Evolutionary conservation across 2,113 vertebrate species (phyloP).

Genomic region (Neoarius graeffei): DNA sequence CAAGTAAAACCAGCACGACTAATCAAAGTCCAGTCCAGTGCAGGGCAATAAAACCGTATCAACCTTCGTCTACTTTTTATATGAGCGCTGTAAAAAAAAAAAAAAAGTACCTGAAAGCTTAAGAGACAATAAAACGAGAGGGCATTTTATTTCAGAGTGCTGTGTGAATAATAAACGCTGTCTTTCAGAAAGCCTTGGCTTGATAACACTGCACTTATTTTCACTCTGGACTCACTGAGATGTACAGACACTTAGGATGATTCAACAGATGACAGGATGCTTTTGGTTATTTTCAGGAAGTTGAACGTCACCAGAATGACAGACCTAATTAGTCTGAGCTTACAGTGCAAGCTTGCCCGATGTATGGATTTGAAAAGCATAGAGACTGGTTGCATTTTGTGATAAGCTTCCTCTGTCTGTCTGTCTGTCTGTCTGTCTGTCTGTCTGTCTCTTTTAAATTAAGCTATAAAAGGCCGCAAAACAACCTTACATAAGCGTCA

Average conservation of each 20-base stretch:
- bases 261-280: neutral
- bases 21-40: conserved; percentile 7
- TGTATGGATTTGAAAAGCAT: neutral
- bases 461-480: neutral
- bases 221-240: neutral
- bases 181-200: conserved; percentile 4
- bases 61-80: conserved; percentile 1
- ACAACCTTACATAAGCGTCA: conserved; percentile 6
- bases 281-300: neutral
- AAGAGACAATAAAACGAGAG: neutral
- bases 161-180: neutral
- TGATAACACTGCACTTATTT: conserved; percentile 1
- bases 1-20: neutral
- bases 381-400: neutral
- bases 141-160: conserved; percentile 3
- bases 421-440: no score
- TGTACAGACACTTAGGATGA: neutral
- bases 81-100: conserved; percentile 3
- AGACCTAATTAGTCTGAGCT: neutral
- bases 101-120: neutral
- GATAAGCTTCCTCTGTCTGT: neutral
- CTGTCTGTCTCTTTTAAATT: neutral
- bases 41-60: neutral
- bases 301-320: neutral
- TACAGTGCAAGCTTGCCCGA: neutral